These are phyloP conservation scores for Ectropis crepuscularia DNA, from an alignment of 2,888 invertebrate species.

Conservation along the genomic window DNA sequence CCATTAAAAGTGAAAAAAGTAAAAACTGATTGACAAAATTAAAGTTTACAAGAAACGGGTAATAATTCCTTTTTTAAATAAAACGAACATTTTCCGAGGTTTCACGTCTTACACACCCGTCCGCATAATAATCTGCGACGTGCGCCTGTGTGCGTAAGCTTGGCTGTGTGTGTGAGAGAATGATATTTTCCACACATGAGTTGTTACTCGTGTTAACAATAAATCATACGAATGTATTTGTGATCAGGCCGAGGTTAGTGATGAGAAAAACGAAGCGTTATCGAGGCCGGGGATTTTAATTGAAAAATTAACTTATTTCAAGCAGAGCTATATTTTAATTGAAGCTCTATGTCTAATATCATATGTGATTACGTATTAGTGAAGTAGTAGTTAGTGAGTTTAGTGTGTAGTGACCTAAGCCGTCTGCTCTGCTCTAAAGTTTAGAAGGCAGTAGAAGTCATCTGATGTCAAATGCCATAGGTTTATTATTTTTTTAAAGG, in stretches of 20 bases:
- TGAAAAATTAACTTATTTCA: not conserved
- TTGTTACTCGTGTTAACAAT: constrained; percentile 77
- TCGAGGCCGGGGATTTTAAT: constrained; percentile 35
- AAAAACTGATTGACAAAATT: constrained; percentile 41
- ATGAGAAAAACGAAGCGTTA: constrained; percentile 39
- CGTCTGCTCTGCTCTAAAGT: too few species aligned
- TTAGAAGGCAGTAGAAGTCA: too few species aligned
- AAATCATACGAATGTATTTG: constrained; percentile 84
- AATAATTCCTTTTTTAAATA: constrained; percentile 47
- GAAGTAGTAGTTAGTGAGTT: too few species aligned
- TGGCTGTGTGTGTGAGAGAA: constrained; percentile 61
- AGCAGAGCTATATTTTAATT: not conserved
- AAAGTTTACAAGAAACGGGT: constrained; percentile 41
- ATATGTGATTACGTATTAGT: too few species aligned
- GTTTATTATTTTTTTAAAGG: too few species aligned
- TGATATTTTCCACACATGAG: constrained; percentile 76
- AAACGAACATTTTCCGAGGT: constrained; percentile 59
- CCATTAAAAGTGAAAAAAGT: constrained; percentile 29
- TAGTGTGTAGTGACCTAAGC: too few species aligned
- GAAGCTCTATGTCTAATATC: too few species aligned
- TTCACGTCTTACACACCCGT: constrained; percentile 56
- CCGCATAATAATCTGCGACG: constrained; percentile 53
- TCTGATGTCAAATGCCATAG: too few species aligned
- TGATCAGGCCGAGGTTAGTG: constrained; percentile 64
- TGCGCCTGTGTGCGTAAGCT: constrained; percentile 32